These are phyloP conservation scores for Vireo griseus DNA, from an alignment of 2,797 vertebrate genomes.

Conservation along the genomic window DNA sequence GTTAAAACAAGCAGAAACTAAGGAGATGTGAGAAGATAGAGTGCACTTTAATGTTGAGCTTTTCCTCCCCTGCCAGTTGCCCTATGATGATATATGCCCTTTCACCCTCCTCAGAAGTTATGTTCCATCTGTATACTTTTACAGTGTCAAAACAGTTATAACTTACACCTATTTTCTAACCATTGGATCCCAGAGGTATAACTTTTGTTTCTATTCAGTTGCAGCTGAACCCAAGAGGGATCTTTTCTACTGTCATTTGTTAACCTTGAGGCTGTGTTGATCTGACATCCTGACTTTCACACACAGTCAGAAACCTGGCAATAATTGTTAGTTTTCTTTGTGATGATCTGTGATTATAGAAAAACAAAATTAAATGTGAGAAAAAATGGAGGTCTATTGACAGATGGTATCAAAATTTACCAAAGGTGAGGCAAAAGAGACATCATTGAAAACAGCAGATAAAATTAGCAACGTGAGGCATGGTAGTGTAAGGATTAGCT, in stretches of 20 bases:
- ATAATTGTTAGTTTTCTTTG: conserved; percentile 51
- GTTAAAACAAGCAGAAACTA: conserved; percentile 33
- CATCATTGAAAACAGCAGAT: not conserved
- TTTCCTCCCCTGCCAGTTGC: conserved; percentile 45
- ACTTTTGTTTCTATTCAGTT: conserved; percentile 45
- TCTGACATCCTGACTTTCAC: conserved; percentile 58
- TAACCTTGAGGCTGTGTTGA: conserved; percentile 57
- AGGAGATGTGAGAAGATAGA: conserved; percentile 40
- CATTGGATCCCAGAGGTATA: conserved; percentile 48
- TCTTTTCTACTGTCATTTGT: conserved; percentile 27
- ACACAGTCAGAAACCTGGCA: conserved; percentile 43
- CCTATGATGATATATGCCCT: conserved; percentile 44
- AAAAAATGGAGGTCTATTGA: not conserved
- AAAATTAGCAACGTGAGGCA: not conserved
- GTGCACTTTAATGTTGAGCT: conserved; percentile 43
- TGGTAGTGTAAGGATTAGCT: not conserved
- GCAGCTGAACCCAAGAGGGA: conserved; percentile 19
- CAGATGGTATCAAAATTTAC: not conserved
- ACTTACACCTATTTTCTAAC: conserved; percentile 63
- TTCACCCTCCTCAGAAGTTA: conserved; percentile 58
- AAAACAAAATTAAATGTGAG: conserved; percentile 11
- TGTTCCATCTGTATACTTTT: conserved; percentile 60
- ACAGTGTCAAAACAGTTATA: conserved; percentile 66
- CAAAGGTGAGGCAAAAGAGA: not conserved
- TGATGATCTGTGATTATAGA: conserved; percentile 22